Conservation (phyloP, 2,113 vertebrate genomes). For the Taxidea taxus region DNA sequence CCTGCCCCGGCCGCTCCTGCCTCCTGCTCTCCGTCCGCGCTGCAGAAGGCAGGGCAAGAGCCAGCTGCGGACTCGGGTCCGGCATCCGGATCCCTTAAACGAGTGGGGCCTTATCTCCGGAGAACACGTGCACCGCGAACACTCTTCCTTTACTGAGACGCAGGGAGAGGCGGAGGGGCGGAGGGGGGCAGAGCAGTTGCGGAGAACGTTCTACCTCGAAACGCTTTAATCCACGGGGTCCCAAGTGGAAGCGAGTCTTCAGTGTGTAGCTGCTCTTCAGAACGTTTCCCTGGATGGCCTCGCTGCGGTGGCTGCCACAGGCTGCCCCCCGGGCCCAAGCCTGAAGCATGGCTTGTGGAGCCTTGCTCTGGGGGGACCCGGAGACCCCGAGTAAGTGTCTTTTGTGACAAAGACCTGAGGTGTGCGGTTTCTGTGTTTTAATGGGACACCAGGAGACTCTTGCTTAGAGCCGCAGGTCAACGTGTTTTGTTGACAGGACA, state of each 20-base stretch:
- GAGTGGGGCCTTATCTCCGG: slow-evolving; percentile 45
- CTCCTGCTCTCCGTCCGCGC: slow-evolving; percentile 41
- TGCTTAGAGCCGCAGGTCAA: too few relatives aligned
- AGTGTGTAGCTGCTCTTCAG: rapidly evolving
- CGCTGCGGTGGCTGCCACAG: rapidly evolving
- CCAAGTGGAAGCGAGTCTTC: rapidly evolving
- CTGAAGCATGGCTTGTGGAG: rapidly evolving
- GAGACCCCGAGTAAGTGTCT: not conserved
- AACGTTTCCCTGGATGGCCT: not conserved
- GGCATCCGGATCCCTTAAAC: slow-evolving; percentile 6
- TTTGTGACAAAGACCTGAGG: not conserved
- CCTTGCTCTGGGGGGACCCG: rapidly evolving
- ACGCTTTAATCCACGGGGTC: rapidly evolving
- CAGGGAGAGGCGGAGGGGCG: not conserved
- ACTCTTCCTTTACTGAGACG: not conserved
- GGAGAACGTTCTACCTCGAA: rapidly evolving
- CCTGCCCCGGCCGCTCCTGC: slow-evolving; percentile 61
- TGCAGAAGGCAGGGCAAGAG: slow-evolving; percentile 50
- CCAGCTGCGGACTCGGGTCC: slow-evolving; percentile 46
- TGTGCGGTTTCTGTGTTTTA: not conserved
- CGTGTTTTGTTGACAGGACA: too few relatives aligned
- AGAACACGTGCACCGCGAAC: rapidly evolving
- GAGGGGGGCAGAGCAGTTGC: rapidly evolving
- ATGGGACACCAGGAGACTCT: too few relatives aligned
- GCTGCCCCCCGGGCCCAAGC: not conserved